Evolutionary conservation across 2,797 vertebrate genomes (phyloP).

Genomic region (Rhadinocentrus ornatus): DNA sequence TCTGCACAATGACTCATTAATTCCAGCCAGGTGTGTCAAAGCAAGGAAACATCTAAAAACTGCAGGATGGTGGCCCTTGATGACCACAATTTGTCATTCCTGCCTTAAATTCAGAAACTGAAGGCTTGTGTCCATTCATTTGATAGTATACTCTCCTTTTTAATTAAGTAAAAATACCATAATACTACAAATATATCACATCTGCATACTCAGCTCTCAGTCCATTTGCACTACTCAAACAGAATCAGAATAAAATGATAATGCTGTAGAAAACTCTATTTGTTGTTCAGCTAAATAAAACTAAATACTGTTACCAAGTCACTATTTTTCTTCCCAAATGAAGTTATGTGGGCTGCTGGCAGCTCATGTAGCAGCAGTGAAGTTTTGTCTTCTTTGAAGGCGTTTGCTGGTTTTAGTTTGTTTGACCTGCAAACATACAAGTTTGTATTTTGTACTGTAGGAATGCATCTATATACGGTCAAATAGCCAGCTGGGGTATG

Average conservation of each 20-base stretch:
- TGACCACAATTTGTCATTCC: no score
- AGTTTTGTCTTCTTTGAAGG: constrained; percentile 21
- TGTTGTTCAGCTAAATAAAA: constrained; percentile 39
- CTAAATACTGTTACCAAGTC: constrained; percentile 35
- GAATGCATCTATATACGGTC: constrained; percentile 41
- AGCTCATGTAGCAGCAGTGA: constrained; percentile 16
- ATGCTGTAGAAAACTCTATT: neutral
- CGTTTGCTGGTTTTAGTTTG: constrained; percentile 8
- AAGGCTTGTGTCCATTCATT: neutral
- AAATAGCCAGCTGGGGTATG: constrained; percentile 38
- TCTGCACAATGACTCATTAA: no score
- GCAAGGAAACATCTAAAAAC: no score
- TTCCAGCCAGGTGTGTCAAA: no score
- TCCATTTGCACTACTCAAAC: constrained; percentile 12
- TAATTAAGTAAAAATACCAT: neutral
- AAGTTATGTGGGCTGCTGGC: constrained; percentile 22
- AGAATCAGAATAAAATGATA: constrained; percentile 15
- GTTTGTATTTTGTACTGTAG: constrained; percentile 34
- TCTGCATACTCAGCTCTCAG: neutral
- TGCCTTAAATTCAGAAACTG: neutral
- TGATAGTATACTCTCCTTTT: neutral
- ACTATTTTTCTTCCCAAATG: constrained; percentile 44
- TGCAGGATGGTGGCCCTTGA: no score
- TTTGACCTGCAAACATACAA: constrained; percentile 22
- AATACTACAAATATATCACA: no score